Percentiles rank a stretch among this genome's conserved stretches.
Conservation (phyloP, 2,888 invertebrate genomes). For the Tillus elongatus region DNA sequence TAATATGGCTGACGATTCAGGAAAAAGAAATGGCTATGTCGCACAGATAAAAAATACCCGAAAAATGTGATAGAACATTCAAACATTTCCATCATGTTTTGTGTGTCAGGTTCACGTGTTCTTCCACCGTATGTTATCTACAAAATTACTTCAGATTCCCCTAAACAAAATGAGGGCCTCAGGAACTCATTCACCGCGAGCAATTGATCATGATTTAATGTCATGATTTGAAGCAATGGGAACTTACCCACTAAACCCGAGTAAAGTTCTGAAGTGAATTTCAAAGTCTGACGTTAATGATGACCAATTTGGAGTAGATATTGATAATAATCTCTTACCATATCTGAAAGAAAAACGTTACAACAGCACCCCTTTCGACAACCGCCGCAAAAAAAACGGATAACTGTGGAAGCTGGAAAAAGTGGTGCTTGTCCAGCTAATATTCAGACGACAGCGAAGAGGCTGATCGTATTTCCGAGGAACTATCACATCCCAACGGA, state of each 20-base stretch:
- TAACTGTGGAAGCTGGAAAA: conserved; percentile 15
- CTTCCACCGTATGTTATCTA: conserved; percentile 34
- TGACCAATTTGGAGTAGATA: no score
- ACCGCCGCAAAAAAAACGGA: conserved; percentile 15
- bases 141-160: no score
- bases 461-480: conserved; percentile 12
- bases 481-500: conserved; percentile 12
- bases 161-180: no score
- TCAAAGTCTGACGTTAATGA: no score
- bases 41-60: conserved; percentile 3
- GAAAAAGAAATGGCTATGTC: no score
- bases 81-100: no score
- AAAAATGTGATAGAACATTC: conserved; percentile 1
- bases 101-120: conserved; percentile 29
- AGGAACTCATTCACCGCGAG: no score
- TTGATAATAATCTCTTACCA: conserved; percentile 14
- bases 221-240: no score
- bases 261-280: no score
- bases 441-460: conserved; percentile 13
- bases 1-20: no score
- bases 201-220: no score
- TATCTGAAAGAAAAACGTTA: conserved; percentile 17
- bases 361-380: conserved; percentile 13
- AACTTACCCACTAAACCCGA: no score
- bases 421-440: conserved; percentile 15